Evolutionary conservation across 2,113 vertebrate genomes (phyloP).

Genomic region (Lampris incognitus): DNA sequence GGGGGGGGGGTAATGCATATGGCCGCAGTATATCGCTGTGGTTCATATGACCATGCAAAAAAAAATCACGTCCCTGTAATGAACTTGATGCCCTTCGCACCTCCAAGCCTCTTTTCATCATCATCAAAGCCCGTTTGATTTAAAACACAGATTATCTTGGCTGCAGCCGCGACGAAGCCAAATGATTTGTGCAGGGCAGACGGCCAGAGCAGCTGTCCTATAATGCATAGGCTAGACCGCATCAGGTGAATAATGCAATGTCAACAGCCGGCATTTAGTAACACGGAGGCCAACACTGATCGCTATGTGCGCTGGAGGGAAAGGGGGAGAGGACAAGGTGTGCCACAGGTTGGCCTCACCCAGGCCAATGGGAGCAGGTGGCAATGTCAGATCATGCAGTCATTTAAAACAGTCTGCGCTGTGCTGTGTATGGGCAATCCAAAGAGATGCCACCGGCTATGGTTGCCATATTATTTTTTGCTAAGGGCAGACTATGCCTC

Average conservation of each 20-base stretch:
- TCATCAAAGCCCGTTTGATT: constrained; percentile 14
- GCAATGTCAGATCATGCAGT: not conserved
- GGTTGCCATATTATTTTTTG: too few species aligned
- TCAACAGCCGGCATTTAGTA: constrained; percentile 83
- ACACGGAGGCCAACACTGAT: constrained; percentile 63
- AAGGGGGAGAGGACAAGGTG: constrained; percentile 21
- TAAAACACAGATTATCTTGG: too few species aligned
- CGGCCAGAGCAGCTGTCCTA: constrained; percentile 82
- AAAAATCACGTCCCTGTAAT: constrained; percentile 1
- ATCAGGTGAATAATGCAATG: constrained; percentile 81
- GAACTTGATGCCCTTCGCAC: not conserved
- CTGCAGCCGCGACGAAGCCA: constrained; percentile 60
- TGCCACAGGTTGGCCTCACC: not conserved
- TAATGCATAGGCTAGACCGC: constrained; percentile 67
- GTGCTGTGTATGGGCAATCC: too few species aligned
- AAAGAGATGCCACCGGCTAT: too few species aligned
- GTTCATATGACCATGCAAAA: constrained; percentile 17
- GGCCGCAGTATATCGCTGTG: constrained; percentile 1
- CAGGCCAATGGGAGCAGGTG: not conserved
- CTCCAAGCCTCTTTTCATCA: constrained; percentile 17
- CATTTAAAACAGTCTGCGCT: too few species aligned
- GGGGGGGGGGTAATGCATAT: not conserved
- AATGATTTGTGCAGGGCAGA: constrained; percentile 60
- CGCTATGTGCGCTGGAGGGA: constrained; percentile 7
- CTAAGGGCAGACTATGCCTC: not conserved